These are phyloP conservation scores for Gasteruption jaculator DNA, from an alignment of 2,888 invertebrate genomes.

Conservation along the genomic window DNA sequence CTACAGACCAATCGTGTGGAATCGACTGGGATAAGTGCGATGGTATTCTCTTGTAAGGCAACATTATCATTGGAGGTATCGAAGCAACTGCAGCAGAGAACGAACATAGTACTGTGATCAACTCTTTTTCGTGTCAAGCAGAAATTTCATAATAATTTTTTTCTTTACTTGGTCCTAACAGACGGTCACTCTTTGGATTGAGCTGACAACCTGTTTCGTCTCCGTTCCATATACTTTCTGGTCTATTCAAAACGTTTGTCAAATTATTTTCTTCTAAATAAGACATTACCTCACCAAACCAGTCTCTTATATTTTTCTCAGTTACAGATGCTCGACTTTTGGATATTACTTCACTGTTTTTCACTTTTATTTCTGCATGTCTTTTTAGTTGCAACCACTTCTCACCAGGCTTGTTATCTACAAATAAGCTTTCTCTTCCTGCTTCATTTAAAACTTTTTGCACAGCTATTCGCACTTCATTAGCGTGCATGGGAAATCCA, in stretches of 20 bases:
- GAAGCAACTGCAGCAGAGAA: constrained; percentile 30
- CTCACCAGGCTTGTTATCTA: constrained; percentile 23
- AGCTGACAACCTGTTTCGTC: constrained; percentile 24
- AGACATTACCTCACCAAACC: constrained; percentile 23
- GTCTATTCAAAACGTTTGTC: constrained; percentile 16
- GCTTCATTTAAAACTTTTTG: constrained; percentile 18
- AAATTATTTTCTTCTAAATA: constrained; percentile 23
- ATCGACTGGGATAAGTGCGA: constrained; percentile 18
- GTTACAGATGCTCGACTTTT: constrained; percentile 26
- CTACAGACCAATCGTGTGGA: constrained; percentile 30
- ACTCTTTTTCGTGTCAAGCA: constrained; percentile 22
- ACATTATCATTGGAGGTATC: constrained; percentile 34
- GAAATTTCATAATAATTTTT: constrained; percentile 24
- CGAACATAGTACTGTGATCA: constrained; percentile 23
- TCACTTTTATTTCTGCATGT: constrained; percentile 26
- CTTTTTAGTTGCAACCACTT: constrained; percentile 27
- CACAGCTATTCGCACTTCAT: constrained; percentile 25
- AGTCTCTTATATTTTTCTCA: constrained; percentile 25
- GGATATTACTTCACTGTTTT: constrained; percentile 24
- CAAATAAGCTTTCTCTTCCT: constrained; percentile 23
- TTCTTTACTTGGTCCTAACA: constrained; percentile 22
- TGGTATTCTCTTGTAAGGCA: constrained; percentile 31
- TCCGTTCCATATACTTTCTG: constrained; percentile 22
- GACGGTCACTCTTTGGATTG: constrained; percentile 18
- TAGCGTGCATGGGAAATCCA: constrained; percentile 26